Base-by-base conservation (phyloP, 1,140 invertebrate species). In the Hyles euphorbiae region DNA sequence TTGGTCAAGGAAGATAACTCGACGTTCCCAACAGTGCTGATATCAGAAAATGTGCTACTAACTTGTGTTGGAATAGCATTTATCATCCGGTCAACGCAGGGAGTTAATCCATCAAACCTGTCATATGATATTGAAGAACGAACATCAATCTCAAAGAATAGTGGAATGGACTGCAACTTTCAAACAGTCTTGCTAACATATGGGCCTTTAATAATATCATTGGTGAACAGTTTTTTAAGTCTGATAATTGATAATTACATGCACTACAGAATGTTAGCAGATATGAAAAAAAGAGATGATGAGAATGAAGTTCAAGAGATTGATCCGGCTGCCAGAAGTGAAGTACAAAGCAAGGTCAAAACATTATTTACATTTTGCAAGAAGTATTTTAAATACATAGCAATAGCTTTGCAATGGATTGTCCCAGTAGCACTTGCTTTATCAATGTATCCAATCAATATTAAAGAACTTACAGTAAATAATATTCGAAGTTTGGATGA, bases 141-240 rank as follows among this genome's bases (percentile, higher is more conserved):
- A 61, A 71, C 74, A 46, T 54, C 57, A 36, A 70, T 67, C 22
- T 40, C 53, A 5, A 49, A 56, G 45, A 67, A 58, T 49, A 46
- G 50, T 11, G 48, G 51, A 44, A 58, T 67, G 10, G 47, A 70
- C 47, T 89, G 87, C 61, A 70, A 70, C 36, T 81, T 81, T 52
- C 46, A 59, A n/a, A 69, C 76, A 34, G 58, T 86, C n/a, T 61
- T 89, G 33, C 60, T 85, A 51, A 74, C 78, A 34, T 88, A 83
- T 58, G 83, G 85, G 47, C 84, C 84, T 8, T 55, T 87, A 12
- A 73, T 87, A 22, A 64, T 83, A 32, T 79, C 85, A n/a, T 63
- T 88, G 47, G 80, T 89, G 0, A 89, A 88, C 48, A 87, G 82
- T 61, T 87, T 89, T 63, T 46, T 87, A 34, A 81, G 73, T 8